These are phyloP conservation scores for Eurystomus gularis DNA, from an alignment of 2,113 vertebrate species.

Conservation along the genomic window DNA sequence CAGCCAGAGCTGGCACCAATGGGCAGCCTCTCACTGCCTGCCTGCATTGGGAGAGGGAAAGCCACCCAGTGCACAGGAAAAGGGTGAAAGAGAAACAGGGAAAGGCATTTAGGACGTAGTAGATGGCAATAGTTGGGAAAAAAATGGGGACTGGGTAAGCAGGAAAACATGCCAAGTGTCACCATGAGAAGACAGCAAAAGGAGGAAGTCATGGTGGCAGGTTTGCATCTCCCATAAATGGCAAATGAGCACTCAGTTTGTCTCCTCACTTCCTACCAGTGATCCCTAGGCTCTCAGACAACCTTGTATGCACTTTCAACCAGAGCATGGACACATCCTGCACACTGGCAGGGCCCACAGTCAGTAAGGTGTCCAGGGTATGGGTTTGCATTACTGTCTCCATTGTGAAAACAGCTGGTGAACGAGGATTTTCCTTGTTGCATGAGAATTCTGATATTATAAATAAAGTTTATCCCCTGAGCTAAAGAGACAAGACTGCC, in stretches of 20 bases:
- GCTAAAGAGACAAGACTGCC: not conserved
- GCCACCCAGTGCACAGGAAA: not conserved
- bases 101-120: not conserved
- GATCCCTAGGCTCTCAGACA: not conserved
- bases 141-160: not conserved
- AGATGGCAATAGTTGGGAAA: not conserved
- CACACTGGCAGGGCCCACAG: not conserved
- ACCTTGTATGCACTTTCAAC: not conserved
- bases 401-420: not conserved
- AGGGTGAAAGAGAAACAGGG: not conserved
- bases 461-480: not conserved
- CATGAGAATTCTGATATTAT: not conserved
- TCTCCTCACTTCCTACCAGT: not conserved
- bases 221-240: not conserved
- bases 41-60: not conserved
- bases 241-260: not conserved
- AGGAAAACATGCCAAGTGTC: not conserved
- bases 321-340: fast-evolving
- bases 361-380: not conserved
- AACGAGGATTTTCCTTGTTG: not conserved
- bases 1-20: fast-evolving
- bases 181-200: not conserved
- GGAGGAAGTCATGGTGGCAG: not conserved
- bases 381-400: not conserved
- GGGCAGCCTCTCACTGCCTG: not conserved